phyloP scores from a whole-genome alignment of 2,888 invertebrate species.

The Coelopa pilipes region DNA sequence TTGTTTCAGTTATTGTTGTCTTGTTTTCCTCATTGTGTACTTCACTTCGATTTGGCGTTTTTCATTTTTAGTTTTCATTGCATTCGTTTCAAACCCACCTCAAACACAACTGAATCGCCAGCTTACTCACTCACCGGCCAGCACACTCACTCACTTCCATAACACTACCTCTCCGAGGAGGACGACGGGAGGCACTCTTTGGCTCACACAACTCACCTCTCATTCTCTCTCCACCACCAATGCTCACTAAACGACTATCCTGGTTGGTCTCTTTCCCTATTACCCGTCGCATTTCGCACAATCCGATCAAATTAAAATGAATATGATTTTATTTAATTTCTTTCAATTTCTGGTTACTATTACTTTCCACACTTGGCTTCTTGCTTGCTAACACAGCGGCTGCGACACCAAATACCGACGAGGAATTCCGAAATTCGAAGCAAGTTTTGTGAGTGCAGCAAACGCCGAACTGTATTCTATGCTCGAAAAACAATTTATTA shows the following conservation, averaged over 20 bases:
- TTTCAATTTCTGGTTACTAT: background rate
- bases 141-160: background rate
- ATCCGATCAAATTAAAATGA: constrained; percentile 33
- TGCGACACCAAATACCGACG: background rate
- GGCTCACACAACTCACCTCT: no score
- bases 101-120: background rate
- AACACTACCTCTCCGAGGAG: background rate
- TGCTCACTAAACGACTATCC: no score
- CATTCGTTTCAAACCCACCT: constrained; percentile 11
- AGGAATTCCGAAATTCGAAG: background rate
- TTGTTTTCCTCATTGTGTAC: constrained; percentile 19
- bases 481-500: constrained; percentile 11
- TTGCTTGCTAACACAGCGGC: background rate
- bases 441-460: constrained; percentile 1
- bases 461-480: background rate
- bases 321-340: constrained; percentile 20
- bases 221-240: no score
- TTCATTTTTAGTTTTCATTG: constrained; percentile 8
- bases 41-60: constrained; percentile 28
- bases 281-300: constrained; percentile 27
- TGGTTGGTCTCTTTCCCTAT: background rate
- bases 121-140: background rate
- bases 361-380: constrained; percentile 12
- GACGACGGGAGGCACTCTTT: background rate
- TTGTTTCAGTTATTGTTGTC: constrained; percentile 9